phyloP scores from a whole-genome alignment of 2,113 vertebrate species.

The Syrrhaptes paradoxus region DNA sequence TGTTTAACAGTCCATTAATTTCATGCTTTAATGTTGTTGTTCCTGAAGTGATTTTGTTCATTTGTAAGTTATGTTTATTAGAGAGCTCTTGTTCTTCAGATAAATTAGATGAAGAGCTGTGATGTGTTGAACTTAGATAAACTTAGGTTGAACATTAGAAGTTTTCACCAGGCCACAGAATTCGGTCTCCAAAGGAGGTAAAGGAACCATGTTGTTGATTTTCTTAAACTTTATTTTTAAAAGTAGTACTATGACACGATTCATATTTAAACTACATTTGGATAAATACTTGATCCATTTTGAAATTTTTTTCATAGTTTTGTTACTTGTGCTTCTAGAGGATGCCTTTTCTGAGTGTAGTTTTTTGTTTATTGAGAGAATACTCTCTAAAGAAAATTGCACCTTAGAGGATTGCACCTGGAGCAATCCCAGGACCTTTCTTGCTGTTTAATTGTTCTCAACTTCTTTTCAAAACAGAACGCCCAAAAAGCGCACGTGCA shows the following conservation, averaged over 20 bases:
- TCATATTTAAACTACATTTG: neutral
- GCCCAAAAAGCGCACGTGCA: accelerated
- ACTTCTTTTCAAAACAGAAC: neutral
- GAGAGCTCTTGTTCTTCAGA: neutral
- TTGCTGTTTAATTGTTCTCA: neutral
- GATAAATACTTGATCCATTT: neutral
- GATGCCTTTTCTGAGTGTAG: neutral
- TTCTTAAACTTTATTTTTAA: neutral
- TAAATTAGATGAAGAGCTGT: neutral
- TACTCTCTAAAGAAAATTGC: neutral
- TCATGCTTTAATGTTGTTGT: neutral
- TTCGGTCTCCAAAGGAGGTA: neutral
- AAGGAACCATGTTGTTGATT: neutral
- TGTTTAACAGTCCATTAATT: neutral
- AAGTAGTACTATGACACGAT: neutral
- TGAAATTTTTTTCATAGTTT: neutral
- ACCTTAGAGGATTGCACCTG: neutral
- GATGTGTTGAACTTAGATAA: neutral
- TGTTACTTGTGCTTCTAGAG: neutral
- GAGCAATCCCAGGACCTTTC: neutral
- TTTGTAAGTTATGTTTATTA: neutral
- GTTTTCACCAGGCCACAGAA: neutral
- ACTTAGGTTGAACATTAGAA: neutral
- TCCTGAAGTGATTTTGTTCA: neutral
- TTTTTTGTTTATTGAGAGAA: neutral